Base-by-base conservation (phyloP, 2,113 vertebrate species). In the Megalops atlanticus region DNA sequence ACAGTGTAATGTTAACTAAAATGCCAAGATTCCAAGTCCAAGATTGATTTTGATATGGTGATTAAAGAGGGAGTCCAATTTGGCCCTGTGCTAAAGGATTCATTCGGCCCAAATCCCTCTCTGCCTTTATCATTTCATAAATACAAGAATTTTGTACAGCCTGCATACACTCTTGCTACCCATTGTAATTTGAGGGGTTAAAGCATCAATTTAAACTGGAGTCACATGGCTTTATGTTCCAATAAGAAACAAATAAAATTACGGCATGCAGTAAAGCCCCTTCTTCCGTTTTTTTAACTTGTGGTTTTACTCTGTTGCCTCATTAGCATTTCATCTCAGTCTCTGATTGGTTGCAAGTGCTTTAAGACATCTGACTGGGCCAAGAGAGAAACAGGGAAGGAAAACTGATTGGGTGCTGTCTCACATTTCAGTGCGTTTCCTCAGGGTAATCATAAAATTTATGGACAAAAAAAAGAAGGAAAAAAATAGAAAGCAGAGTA, bases 391-490 rank as follows among this genome's bases (percentile, higher is more conserved):
- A 74, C 39, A 21, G 14, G 40, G 31, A 54, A 12, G 49, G 64
- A 2, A 68, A 27, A 68, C 38, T 38, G 71, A 18, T 39, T 16
- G 8, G 16, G 4, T 73, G 24, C 71, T 18, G 16, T 33, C 71
- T 73, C 16, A 40, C 35, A 21, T 76, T 81, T 74, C 79, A 78
- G 72, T 74, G 64, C 64, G 36, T 82, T 85, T 87, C 86, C 84
- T 84, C 83, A 83, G 79, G 76, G 41, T 36, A 83, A 87, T 86
- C 80, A 68, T 81, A 82, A 49, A n/a, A 35, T 86, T 82, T 35
- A 81, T 81, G 35, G 80, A 78, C 54, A 81, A 84, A 85, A 69
- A 71, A 77, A 81, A 89, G 80, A 88, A 85, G 86, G 70, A 40
- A 64, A 33, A 75, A 18, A 0, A 78, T 77, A 70, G 69, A 45